These are phyloP conservation scores for Clepsis dumicolana DNA, from an alignment of 2,888 invertebrate genomes.

Conservation along the genomic window DNA sequence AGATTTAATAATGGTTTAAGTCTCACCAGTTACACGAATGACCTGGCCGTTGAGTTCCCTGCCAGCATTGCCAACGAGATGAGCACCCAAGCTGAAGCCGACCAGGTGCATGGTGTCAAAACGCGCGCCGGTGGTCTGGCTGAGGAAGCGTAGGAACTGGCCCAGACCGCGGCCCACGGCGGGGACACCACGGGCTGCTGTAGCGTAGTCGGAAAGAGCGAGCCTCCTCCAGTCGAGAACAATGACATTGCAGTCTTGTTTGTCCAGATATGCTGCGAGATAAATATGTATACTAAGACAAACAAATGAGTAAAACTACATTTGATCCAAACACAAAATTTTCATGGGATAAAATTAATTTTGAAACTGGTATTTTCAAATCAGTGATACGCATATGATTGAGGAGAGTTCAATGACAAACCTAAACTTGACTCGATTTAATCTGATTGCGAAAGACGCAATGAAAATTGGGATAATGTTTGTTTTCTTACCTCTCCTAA, in stretches of 20 bases:
- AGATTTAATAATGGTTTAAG: conserved; percentile 1
- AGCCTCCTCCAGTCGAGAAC: conserved; percentile 63
- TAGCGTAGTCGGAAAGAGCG: conserved; percentile 56
- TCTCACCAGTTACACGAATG: conserved; percentile 63
- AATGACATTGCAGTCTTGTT: conserved; percentile 61
- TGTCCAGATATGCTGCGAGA: conserved; percentile 55
- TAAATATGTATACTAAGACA: not conserved
- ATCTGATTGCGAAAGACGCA: too few relatives aligned
- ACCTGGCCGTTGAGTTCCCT: conserved; percentile 51
- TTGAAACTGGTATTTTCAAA: not conserved
- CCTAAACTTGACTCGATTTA: too few relatives aligned
- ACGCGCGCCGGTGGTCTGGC: conserved; percentile 51
- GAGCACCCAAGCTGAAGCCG: conserved; percentile 50
- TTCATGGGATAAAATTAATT: not conserved
- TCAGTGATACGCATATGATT: too few relatives aligned
- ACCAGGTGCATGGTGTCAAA: conserved; percentile 51
- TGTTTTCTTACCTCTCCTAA: conserved; percentile 60
- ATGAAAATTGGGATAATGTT: too few relatives aligned
- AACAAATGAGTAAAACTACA: not conserved
- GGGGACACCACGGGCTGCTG: conserved; percentile 60
- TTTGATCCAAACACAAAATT: too few relatives aligned
- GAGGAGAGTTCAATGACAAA: too few relatives aligned
- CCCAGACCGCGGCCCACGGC: conserved; percentile 61
- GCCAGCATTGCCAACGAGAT: conserved; percentile 50
- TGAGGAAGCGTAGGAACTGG: conserved; percentile 58